phyloP scores from a whole-genome alignment of 2,797 vertebrate genomes.

The Periparus ater region DNA sequence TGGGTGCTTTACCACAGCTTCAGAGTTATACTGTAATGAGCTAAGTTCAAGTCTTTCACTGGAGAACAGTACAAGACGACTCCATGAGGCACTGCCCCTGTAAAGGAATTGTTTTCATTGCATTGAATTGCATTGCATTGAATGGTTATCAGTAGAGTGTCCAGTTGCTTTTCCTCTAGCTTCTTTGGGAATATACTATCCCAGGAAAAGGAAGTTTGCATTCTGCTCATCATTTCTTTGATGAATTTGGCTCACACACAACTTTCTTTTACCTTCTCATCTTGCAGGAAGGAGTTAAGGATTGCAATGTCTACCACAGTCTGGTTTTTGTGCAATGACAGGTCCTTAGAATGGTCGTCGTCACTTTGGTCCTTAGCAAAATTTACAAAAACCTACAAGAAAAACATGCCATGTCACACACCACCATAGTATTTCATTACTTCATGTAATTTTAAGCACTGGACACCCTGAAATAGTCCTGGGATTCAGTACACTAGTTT shows the following conservation, averaged over 20 bases:
- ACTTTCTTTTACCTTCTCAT: slow-evolving; percentile 88
- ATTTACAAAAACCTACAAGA: slow-evolving; percentile 92
- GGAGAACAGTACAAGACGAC: slow-evolving; percentile 81
- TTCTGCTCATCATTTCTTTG: slow-evolving; percentile 30
- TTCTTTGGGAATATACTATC: slow-evolving; percentile 66
- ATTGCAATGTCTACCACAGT: slow-evolving; percentile 79
- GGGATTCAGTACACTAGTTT: not conserved
- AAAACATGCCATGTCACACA: not conserved
- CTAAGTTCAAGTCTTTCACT: slow-evolving; percentile 83
- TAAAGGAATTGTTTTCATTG: slow-evolving; percentile 82
- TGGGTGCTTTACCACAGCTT: slow-evolving; percentile 75
- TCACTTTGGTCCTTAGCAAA: slow-evolving; percentile 99
- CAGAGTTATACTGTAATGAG: slow-evolving; percentile 78
- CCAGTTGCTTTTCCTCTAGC: slow-evolving; percentile 73
- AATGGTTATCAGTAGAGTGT: slow-evolving; percentile 85
- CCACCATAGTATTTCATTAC: not conserved
- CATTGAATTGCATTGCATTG: slow-evolving; percentile 96
- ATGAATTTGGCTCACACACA: slow-evolving; percentile 83
- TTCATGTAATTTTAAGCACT: not conserved
- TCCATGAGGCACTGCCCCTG: slow-evolving; percentile 79
- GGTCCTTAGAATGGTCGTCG: slow-evolving; percentile 91
- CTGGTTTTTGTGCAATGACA: slow-evolving; percentile 88
- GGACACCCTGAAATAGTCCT: not conserved
- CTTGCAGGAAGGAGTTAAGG: slow-evolving; percentile 85
- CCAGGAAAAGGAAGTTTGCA: slow-evolving; percentile 42